A percentile compares a stretch with the other conserved stretches of the same genome.
phyloP scores from a whole-genome alignment of 2,888 invertebrate genomes.

The Lordiphosa fenestrarum region DNA sequence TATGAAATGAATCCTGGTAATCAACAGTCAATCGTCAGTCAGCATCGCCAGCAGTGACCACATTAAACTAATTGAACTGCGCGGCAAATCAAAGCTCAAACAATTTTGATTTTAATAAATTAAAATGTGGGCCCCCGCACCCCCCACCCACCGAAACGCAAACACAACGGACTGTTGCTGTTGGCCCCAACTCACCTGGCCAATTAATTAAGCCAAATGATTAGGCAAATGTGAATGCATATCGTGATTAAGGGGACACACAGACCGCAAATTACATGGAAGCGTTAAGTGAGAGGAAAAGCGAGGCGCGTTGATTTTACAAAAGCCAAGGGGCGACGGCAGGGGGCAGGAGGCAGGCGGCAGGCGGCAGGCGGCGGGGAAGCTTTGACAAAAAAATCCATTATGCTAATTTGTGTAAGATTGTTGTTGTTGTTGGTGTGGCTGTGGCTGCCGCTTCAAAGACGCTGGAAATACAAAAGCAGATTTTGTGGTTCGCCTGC shows the following conservation, averaged over 20 bases:
- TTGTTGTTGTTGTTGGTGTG: slow-evolving; percentile 21
- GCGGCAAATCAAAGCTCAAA: slow-evolving; percentile 47
- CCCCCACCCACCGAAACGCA: background rate
- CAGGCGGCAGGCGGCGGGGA: too few relatives aligned
- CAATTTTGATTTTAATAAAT: slow-evolving; percentile 46
- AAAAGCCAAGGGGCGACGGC: slow-evolving; percentile 27
- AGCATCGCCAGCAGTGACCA: too few relatives aligned
- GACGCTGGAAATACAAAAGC: slow-evolving; percentile 49
- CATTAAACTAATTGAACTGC: slow-evolving; percentile 47
- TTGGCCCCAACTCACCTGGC: slow-evolving; percentile 34
- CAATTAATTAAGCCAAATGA: slow-evolving; percentile 69
- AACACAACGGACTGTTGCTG: slow-evolving; percentile 15
- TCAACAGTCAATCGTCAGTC: too few relatives aligned
- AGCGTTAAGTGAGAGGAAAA: slow-evolving; percentile 5
- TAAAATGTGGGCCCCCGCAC: slow-evolving; percentile 26
- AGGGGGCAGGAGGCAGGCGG: background rate
- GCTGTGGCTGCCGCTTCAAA: slow-evolving; percentile 47
- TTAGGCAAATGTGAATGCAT: slow-evolving; percentile 69
- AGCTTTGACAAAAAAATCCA: slow-evolving; percentile 69
- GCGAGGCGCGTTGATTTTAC: slow-evolving; percentile 39
- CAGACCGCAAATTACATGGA: slow-evolving; percentile 54
- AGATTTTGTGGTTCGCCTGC: slow-evolving; percentile 52
- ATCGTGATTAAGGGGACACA: slow-evolving; percentile 58
- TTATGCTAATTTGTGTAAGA: slow-evolving; percentile 71
- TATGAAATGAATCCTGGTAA: too few relatives aligned